Evolutionary conservation across 2,113 vertebrate species (phyloP).

Genomic region (Psittacus erithacus): DNA sequence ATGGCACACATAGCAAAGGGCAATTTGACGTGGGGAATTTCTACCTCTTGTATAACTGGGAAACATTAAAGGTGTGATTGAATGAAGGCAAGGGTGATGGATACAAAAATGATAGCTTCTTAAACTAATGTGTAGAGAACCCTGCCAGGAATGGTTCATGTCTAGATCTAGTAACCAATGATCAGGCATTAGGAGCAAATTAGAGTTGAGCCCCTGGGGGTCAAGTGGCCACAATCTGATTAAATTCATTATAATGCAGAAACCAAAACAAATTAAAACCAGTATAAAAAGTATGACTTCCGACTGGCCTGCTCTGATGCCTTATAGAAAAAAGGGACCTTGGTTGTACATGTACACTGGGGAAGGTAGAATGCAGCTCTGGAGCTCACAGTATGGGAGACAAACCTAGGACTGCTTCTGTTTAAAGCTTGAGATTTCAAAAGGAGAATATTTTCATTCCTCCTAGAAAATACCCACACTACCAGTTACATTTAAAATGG

Average conservation of each 20-base stretch:
- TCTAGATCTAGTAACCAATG: constrained; percentile 64
- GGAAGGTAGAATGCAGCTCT: neutral
- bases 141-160: constrained; percentile 73
- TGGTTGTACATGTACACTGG: neutral
- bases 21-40: neutral
- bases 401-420: neutral
- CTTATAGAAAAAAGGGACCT: neutral
- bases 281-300: constrained; percentile 64
- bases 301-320: constrained; percentile 35
- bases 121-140: constrained; percentile 69
- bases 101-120: constrained; percentile 69
- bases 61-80: constrained; percentile 63
- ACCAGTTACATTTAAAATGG: neutral
- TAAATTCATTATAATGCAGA: constrained; percentile 69
- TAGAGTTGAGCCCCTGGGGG: constrained; percentile 54
- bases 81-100: constrained; percentile 55
- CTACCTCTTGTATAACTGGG: constrained; percentile 32
- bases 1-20: constrained; percentile 16
- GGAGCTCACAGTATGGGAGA: neutral
- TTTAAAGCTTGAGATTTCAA: neutral
- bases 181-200: constrained; percentile 61
- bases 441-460: neutral
- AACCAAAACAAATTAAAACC: constrained; percentile 68
- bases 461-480: neutral
- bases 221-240: constrained; percentile 67